Base-by-base conservation (phyloP, 2,797 vertebrate species). In the Neosalanx taihuensis region DNA sequence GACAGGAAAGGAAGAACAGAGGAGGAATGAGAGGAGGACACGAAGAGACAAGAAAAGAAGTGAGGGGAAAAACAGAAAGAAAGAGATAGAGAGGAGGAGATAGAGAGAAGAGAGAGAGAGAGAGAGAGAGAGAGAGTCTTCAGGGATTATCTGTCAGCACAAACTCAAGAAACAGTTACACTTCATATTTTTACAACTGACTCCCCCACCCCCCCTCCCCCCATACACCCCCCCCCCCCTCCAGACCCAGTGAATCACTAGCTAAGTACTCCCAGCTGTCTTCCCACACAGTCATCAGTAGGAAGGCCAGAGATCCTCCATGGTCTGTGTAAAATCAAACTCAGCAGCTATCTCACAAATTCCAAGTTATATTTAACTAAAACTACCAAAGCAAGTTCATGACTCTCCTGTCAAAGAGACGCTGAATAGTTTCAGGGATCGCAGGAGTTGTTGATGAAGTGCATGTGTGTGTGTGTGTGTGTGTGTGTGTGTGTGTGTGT, bases 201-300 rank as follows among this genome's bases (percentile, higher is more conserved):
- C 71, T 57, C 70, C 61, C 46, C 75, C 6, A 1, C 60, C 35
- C 6, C 1, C 59, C 57, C 18, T 53, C 56, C 31, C 13, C 72
- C 63, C 60, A 56, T 26, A 26, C 23, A 26, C 69, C 72, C 72
- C 62, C 18, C 74, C 71, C 71, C 5, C 30, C 18, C 46, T 6
- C 83, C 67, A 73, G 41, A 46, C 12, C 12, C 41, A 83, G 84
- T 86, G 84, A 74, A 78, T 80, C 68, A 70, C 57, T 59, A 18
- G 77, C 82, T 93, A 93, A 92, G 91, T 84, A 81, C 76, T 90
- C 86, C 90, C 92, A 93, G 91, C 89, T 92, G 92, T 80, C 76
- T 72, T 77, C 51, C 65, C 77, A 79, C 76, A 61, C 67, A 76
- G 41, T 30, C 23, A 0, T 0, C 72, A 83, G 78, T 73, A 84